A percentile compares a stretch with the other conserved stretches of the same genome.
Evolutionary conservation across 1,140 invertebrate genomes (phyloP).

Genomic region (Dendroctonus valens): DNA sequence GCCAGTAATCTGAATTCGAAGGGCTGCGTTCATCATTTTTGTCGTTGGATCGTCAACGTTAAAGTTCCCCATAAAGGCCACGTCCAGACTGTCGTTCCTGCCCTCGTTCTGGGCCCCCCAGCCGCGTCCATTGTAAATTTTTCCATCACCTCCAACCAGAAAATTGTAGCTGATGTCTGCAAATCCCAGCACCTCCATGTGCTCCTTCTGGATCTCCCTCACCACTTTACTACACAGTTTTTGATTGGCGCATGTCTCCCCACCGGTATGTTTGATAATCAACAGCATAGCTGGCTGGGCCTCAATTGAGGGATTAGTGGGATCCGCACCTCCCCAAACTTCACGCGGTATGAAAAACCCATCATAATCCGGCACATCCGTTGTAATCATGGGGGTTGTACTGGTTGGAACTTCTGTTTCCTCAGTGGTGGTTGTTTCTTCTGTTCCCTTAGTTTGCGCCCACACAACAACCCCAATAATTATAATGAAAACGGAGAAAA

Average conservation of each 20-base stretch:
- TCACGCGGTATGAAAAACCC: constrained; percentile 6
- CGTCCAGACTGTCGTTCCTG: constrained; percentile 50
- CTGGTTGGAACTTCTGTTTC: too few relatives aligned
- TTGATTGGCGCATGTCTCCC: constrained; percentile 43
- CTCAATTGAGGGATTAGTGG: background rate
- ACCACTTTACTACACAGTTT: constrained; percentile 49
- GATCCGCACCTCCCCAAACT: constrained; percentile 23
- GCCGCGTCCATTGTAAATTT: constrained; percentile 63
- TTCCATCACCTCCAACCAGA: constrained; percentile 66
- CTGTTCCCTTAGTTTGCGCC: too few relatives aligned
- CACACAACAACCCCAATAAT: too few relatives aligned
- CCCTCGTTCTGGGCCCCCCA: constrained; percentile 60
- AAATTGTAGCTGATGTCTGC: constrained; percentile 64
- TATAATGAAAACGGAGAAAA: too few relatives aligned
- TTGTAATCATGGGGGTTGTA: too few relatives aligned
- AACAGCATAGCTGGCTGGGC: constrained; percentile 41
- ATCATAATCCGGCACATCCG: constrained; percentile 11
- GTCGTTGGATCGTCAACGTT: constrained; percentile 42
- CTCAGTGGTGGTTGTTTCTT: too few relatives aligned
- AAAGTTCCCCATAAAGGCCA: constrained; percentile 55
- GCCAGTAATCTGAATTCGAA: constrained; percentile 1
- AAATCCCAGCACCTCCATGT: constrained; percentile 42
- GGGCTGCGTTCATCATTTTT: constrained; percentile 46
- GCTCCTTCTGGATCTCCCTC: constrained; percentile 47
- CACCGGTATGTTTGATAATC: constrained; percentile 53